These are phyloP conservation scores for Steromphala cineraria DNA, from an alignment of 2,888 invertebrate species.

Conservation along the genomic window DNA sequence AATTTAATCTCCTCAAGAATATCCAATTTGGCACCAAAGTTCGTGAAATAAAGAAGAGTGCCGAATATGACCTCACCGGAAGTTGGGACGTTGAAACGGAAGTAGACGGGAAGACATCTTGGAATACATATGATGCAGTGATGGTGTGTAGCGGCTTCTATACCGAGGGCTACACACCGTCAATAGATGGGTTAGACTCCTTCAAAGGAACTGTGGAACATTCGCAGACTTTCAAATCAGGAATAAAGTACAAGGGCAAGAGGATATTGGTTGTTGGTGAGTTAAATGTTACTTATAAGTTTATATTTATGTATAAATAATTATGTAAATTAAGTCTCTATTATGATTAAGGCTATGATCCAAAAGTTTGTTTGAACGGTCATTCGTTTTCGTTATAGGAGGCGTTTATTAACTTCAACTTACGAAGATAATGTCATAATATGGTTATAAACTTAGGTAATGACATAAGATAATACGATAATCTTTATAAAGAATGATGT, in stretches of 20 bases:
- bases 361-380: too few species aligned
- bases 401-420: too few species aligned
- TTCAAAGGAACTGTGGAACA: constrained; percentile 7
- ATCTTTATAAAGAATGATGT: too few species aligned
- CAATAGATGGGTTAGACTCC: background rate
- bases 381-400: too few species aligned
- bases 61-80: constrained; percentile 11
- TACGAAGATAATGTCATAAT: too few species aligned
- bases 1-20: constrained; percentile 45
- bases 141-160: background rate
- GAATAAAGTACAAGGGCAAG: background rate
- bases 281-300: background rate
- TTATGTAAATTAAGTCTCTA: too few species aligned
- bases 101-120: background rate
- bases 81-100: constrained; percentile 16
- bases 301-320: too few species aligned
- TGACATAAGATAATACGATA: too few species aligned
- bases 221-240: background rate
- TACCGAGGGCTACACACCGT: background rate
- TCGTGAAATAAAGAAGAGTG: background rate
- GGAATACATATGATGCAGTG: background rate
- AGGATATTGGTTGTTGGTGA: constrained; percentile 12
- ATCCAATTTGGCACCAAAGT: constrained; percentile 34
- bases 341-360: too few species aligned
- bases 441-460: too few species aligned